phyloP scores from a whole-genome alignment of 2,113 vertebrate species.

The Heterochromis multidens region DNA sequence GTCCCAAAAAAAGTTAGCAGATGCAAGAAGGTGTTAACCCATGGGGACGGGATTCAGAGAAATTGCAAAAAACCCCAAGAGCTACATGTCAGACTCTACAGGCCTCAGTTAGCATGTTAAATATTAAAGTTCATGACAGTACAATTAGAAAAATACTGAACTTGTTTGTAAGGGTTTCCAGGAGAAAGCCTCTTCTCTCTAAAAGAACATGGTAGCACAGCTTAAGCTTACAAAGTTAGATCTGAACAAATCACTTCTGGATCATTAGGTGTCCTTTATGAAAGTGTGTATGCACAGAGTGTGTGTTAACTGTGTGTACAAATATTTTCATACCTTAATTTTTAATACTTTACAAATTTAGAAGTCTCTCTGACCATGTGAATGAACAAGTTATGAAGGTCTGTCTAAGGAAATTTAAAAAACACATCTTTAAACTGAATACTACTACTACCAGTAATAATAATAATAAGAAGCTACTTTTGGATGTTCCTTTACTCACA shows the following conservation, averaged over 20 bases:
- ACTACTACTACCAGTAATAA: neutral
- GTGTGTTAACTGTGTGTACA: neutral
- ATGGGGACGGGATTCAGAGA: neutral
- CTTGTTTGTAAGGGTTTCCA: neutral
- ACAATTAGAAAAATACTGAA: neutral
- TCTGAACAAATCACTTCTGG: neutral
- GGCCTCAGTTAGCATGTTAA: neutral
- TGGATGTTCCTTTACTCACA: neutral
- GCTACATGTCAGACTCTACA: neutral
- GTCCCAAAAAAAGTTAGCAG: no score
- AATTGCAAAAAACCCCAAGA: neutral
- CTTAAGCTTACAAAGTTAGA: neutral
- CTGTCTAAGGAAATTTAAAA: no score
- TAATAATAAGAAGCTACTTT: rapidly evolving
- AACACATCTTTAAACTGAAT: no score
- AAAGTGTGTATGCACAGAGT: neutral
- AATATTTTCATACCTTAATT: neutral
- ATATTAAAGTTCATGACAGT: neutral
- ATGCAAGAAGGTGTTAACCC: neutral
- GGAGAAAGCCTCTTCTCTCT: neutral
- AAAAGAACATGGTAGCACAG: neutral
- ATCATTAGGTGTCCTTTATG: neutral
- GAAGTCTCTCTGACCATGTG: no score
- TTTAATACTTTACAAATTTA: no score
- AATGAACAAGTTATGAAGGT: no score